These are phyloP conservation scores for Intellagama lesueurii DNA, from an alignment of 2,797 vertebrate genomes.

Conservation along the genomic window DNA sequence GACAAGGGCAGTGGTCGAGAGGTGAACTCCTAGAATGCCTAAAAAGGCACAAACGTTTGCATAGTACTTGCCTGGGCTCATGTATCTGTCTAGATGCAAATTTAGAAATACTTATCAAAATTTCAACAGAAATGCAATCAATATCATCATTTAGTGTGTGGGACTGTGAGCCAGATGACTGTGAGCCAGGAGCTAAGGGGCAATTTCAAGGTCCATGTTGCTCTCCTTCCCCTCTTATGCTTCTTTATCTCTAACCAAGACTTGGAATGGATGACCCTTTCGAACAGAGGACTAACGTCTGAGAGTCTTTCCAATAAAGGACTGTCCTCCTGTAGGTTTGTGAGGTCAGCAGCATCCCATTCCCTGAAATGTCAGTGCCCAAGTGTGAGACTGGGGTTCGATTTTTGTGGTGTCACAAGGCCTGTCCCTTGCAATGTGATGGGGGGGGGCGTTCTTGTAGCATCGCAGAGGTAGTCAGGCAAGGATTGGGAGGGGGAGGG, in stretches of 20 bases:
- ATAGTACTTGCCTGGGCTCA: not conserved
- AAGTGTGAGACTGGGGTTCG: too few relatives aligned
- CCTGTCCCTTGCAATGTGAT: too few relatives aligned
- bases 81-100: not conserved
- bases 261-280: not conserved
- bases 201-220: not conserved
- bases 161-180: not conserved
- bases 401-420: too few relatives aligned
- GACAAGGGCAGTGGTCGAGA: not conserved
- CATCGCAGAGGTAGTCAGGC: too few relatives aligned
- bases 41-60: not conserved
- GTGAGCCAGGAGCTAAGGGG: not conserved
- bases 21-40: not conserved
- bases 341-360: too few relatives aligned
- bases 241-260: not conserved
- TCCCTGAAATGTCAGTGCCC: too few relatives aligned
- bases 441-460: too few relatives aligned
- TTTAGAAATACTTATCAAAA: not conserved
- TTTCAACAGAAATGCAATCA: not conserved
- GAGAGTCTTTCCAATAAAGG: not conserved
- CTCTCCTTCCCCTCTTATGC: not conserved
- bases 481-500: too few relatives aligned
- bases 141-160: not conserved
- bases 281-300: not conserved
- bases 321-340: not conserved